These are phyloP conservation scores for Mactromeris polynyma DNA, from an alignment of 2,888 invertebrate species.

Conservation along the genomic window DNA sequence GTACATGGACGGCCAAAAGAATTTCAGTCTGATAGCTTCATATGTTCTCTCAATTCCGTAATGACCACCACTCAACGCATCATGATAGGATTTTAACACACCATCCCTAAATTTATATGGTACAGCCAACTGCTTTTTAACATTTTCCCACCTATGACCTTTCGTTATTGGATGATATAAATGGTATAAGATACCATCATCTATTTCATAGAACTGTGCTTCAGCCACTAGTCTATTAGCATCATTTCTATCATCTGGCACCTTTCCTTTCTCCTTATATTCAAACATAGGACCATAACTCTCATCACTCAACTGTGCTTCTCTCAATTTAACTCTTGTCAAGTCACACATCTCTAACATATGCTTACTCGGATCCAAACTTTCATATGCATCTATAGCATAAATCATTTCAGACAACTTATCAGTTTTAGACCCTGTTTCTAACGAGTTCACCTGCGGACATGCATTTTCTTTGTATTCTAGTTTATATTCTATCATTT, in stretches of 20 bases:
- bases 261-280: constrained; percentile 30
- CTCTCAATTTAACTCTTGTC: neutral
- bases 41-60: constrained; percentile 48
- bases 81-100: constrained; percentile 50
- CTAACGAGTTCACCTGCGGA: neutral
- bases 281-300: constrained; percentile 19
- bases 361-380: constrained; percentile 22
- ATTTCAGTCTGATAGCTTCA: constrained; percentile 39
- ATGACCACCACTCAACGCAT: constrained; percentile 43
- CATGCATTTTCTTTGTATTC: neutral
- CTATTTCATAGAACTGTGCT: constrained; percentile 36
- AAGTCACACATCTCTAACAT: constrained; percentile 24
- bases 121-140: constrained; percentile 46
- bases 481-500: constrained; percentile 25
- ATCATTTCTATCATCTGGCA: constrained; percentile 35
- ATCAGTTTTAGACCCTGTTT: neutral
- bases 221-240: constrained; percentile 48
- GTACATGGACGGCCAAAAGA: constrained; percentile 48
- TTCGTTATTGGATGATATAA: constrained; percentile 45
- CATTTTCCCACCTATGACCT: constrained; percentile 34
- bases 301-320: constrained; percentile 1
- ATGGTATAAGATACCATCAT: constrained; percentile 39
- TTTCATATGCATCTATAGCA: constrained; percentile 45
- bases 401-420: constrained; percentile 45
- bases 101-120: constrained; percentile 27